Evolutionary conservation across 2,797 vertebrate species (phyloP).

Genomic region (Cygnus olor): DNA sequence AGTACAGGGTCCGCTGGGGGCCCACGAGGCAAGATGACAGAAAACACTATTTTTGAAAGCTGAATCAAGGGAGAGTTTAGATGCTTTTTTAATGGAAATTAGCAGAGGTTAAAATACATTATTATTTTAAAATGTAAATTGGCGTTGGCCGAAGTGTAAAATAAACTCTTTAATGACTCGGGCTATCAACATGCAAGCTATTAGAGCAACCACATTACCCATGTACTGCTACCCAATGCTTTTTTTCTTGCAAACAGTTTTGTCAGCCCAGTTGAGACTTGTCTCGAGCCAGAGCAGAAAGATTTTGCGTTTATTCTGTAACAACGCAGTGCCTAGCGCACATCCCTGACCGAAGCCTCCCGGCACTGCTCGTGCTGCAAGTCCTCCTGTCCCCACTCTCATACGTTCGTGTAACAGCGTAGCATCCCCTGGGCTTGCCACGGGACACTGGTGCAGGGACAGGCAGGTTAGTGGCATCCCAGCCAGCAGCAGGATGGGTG

Average conservation of each 20-base stretch:
- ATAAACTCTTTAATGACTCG: background rate
- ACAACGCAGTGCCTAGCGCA: background rate
- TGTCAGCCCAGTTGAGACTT: background rate
- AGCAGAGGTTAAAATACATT: background rate
- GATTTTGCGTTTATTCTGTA: background rate
- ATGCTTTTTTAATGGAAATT: background rate
- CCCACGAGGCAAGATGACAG: background rate
- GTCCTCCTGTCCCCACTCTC: background rate
- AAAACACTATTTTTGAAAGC: background rate
- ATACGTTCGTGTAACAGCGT: rapidly evolving
- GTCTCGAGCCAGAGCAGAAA: background rate
- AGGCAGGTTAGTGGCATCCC: rapidly evolving
- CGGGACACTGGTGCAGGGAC: background rate
- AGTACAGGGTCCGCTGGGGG: background rate
- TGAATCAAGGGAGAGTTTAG: background rate
- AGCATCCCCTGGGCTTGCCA: background rate
- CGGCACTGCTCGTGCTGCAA: background rate
- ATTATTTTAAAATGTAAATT: background rate
- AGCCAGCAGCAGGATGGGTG: background rate
- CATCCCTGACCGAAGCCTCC: rapidly evolving
- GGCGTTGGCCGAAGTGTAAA: background rate
- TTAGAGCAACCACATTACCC: background rate
- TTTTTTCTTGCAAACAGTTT: background rate
- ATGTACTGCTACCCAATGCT: rapidly evolving
- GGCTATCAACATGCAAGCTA: background rate